Evolutionary conservation across 2,113 vertebrate genomes (phyloP).

Genomic region (Misgurnus anguillicaudatus): DNA sequence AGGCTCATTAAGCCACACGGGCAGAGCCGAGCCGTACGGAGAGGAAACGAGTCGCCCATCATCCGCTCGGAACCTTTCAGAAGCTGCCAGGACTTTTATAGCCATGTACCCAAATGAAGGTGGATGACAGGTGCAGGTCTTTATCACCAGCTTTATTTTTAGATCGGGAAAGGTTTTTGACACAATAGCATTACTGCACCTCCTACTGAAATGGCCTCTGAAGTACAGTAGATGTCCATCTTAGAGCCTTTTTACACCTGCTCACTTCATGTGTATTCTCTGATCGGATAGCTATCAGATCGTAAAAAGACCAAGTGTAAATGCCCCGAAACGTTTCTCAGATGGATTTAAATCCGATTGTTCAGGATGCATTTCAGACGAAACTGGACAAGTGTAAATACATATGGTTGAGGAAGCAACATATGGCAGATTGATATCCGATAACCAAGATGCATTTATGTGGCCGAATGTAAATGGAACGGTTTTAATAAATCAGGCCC

Average conservation of each 20-base stretch:
- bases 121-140: conserved; percentile 71
- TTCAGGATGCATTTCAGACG: too few relatives aligned
- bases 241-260: conserved; percentile 51
- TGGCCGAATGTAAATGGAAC: too few relatives aligned
- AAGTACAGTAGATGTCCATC: conserved; percentile 45
- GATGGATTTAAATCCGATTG: too few relatives aligned
- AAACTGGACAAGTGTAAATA: too few relatives aligned
- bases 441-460: too few relatives aligned
- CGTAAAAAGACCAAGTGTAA: too few relatives aligned
- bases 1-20: conserved; percentile 63
- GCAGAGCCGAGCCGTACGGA: conserved; percentile 65
- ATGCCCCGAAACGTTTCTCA: too few relatives aligned
- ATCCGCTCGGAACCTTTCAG: conserved; percentile 74
- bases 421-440: too few relatives aligned
- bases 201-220: conserved; percentile 40
- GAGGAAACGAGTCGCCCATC: conserved; percentile 74
- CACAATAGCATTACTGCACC: conserved; percentile 59
- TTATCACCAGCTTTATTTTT: conserved; percentile 74
- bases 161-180: conserved; percentile 65
- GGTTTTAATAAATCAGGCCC: too few relatives aligned
- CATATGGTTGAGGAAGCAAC: too few relatives aligned
- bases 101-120: conserved; percentile 66
- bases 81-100: conserved; percentile 69
- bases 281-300: too few relatives aligned
- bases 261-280: too few relatives aligned